Evolutionary conservation across 2,113 vertebrate genomes (phyloP).

Genomic region (Aptenodytes patagonicus): DNA sequence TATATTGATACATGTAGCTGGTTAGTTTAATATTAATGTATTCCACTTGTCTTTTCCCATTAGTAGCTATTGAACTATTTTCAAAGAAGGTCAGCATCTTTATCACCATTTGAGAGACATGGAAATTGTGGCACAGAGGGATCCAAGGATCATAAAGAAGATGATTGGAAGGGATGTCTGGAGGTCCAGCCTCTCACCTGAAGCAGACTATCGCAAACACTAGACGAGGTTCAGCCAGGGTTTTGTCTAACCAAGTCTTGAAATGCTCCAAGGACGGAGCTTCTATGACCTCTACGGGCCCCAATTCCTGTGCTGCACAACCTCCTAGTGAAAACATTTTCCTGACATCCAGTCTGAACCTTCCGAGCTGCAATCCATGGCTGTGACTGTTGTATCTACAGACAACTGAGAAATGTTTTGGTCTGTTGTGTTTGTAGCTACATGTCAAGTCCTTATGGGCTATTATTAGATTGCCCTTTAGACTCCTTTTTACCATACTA

Average conservation of each 20-base stretch:
- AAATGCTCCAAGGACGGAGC: neutral
- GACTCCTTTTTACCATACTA: neutral
- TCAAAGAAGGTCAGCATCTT: neutral
- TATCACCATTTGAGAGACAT: neutral
- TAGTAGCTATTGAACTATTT: neutral
- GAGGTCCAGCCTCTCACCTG: neutral
- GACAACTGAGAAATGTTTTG: neutral
- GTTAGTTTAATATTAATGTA: neutral
- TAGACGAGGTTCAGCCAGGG: neutral
- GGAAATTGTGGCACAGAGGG: neutral
- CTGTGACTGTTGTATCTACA: neutral
- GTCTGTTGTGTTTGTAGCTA: neutral
- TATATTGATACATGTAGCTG: neutral
- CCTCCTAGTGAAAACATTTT: neutral
- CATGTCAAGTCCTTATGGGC: neutral
- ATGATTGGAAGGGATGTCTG: neutral
- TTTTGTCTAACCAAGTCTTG: neutral
- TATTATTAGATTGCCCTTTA: neutral
- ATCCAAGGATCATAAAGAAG: neutral
- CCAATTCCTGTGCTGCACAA: neutral
- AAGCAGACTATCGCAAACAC: neutral
- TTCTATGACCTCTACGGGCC: rapidly evolving
- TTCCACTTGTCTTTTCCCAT: neutral
- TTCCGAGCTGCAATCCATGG: neutral
- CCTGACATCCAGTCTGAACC: neutral